phyloP scores from a whole-genome alignment of 2,797 vertebrate genomes.

The Salarias fasciatus region DNA sequence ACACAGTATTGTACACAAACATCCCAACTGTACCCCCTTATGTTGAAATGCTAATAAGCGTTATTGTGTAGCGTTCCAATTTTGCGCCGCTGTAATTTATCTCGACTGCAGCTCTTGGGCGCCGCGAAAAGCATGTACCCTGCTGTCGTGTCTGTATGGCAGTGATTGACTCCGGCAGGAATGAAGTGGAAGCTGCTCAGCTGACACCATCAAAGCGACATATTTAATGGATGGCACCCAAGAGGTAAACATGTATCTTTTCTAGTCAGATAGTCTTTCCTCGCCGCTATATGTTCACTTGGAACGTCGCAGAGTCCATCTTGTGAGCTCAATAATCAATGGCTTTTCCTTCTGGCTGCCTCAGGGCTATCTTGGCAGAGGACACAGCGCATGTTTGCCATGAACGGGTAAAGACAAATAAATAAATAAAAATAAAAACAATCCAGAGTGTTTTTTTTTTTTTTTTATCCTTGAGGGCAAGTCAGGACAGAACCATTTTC shows the following conservation, averaged over 20 bases:
- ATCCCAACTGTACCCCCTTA: not conserved
- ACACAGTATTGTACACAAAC: constrained; percentile 18
- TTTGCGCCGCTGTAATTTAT: constrained; percentile 32
- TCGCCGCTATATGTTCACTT: constrained; percentile 51
- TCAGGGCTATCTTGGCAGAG: constrained; percentile 54
- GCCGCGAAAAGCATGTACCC: constrained; percentile 20
- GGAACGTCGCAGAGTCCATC: constrained; percentile 66
- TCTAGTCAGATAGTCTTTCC: constrained; percentile 45
- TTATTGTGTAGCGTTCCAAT: constrained; percentile 31
- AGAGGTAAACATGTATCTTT: constrained; percentile 61
- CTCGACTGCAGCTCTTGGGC: constrained; percentile 9
- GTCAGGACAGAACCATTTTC: constrained; percentile 47
- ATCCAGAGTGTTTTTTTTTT: constrained; percentile 39
- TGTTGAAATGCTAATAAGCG: constrained; percentile 28
- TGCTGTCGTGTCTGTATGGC: constrained; percentile 29
- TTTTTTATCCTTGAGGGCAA: constrained; percentile 55
- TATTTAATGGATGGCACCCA: constrained; percentile 59
- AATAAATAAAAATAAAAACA: constrained; percentile 27
- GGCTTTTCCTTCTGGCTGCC: constrained; percentile 62
- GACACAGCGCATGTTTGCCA: constrained; percentile 52
- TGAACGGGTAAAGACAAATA: constrained; percentile 10
- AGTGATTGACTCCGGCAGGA: constrained; percentile 53
- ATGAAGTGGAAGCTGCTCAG: constrained; percentile 31
- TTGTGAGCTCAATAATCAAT: constrained; percentile 76
- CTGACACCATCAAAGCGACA: constrained; percentile 51